phyloP scores from a whole-genome alignment of 2,888 invertebrate genomes.

The Acanthoscelides obtectus region DNA sequence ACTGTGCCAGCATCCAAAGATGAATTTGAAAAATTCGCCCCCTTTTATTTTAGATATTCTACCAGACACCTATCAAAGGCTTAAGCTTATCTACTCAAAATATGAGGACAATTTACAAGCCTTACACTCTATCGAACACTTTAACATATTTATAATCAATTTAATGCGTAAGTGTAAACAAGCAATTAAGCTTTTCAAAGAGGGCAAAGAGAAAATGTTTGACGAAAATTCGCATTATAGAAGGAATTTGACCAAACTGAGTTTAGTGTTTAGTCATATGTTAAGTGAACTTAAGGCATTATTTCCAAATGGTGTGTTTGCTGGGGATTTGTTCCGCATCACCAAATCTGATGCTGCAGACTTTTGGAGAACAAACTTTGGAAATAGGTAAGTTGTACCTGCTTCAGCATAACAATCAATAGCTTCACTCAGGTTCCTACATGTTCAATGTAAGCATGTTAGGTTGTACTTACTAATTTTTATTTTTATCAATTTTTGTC shows the following conservation, averaged over 20 bases:
- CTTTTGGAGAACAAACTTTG: constrained; percentile 95
- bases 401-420: too few relatives aligned
- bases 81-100: constrained; percentile 91
- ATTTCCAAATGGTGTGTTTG: constrained; percentile 93
- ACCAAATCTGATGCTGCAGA: constrained; percentile 99
- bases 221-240: constrained; percentile 94
- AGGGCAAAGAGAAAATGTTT: constrained; percentile 98
- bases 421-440: too few relatives aligned
- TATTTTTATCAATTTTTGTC: too few relatives aligned
- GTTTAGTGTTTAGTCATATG: constrained; percentile 99
- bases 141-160: constrained; percentile 96
- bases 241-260: constrained; percentile 93
- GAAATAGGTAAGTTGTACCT: constrained; percentile 74
- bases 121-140: constrained; percentile 93
- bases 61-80: constrained; percentile 97
- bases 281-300: constrained; percentile 97
- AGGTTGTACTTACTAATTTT: too few relatives aligned
- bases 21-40: constrained; percentile 99
- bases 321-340: constrained; percentile 96
- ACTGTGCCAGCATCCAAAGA: constrained; percentile 95
- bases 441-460: too few relatives aligned
- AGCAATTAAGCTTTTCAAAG: constrained; percentile 96
- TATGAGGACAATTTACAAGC: constrained; percentile 94
- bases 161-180: constrained; percentile 98
- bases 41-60: constrained; percentile 98